Evolutionary conservation across 2,888 invertebrate species (phyloP).

Genomic region (Eristalis intricaria): DNA sequence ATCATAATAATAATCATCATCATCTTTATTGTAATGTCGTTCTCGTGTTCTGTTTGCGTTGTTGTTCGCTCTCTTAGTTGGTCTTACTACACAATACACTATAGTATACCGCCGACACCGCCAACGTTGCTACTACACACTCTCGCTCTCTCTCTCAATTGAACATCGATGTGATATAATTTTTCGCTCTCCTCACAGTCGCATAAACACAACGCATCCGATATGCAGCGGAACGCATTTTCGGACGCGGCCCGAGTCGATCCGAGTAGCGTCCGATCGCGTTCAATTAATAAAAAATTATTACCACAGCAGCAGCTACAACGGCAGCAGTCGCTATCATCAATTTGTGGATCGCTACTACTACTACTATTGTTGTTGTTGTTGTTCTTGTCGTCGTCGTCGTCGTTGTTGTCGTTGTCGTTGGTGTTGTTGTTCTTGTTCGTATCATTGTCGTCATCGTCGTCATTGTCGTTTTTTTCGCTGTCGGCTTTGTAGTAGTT

Average conservation of each 20-base stretch:
- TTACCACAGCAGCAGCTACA: slow-evolving; percentile 73
- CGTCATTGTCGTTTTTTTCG: slow-evolving; percentile 19
- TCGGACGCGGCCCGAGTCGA: slow-evolving; percentile 82
- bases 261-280: slow-evolving; percentile 82
- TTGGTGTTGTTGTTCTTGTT: neutral
- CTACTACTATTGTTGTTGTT: slow-evolving; percentile 36
- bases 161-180: slow-evolving; percentile 80
- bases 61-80: slow-evolving; percentile 57
- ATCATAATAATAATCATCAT: slow-evolving; percentile 30
- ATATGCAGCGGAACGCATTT: slow-evolving; percentile 82
- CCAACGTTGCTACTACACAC: neutral
- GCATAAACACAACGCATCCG: slow-evolving; percentile 82
- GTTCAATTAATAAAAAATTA: slow-evolving; percentile 79
- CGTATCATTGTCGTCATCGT: neutral
- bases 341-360: slow-evolving; percentile 50
- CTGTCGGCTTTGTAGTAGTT: slow-evolving; percentile 5
- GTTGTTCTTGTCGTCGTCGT: slow-evolving; percentile 12
- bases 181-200: slow-evolving; percentile 80
- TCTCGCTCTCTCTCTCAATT: slow-evolving; percentile 74
- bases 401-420: slow-evolving; percentile 14
- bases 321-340: slow-evolving; percentile 48
- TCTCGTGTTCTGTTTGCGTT: slow-evolving; percentile 52
- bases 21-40: neutral
- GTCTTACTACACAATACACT: slow-evolving; percentile 21
- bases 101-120: slow-evolving; percentile 61